phyloP scores from a whole-genome alignment of 2,113 vertebrate species.

The Tauraco erythrolophus region DNA sequence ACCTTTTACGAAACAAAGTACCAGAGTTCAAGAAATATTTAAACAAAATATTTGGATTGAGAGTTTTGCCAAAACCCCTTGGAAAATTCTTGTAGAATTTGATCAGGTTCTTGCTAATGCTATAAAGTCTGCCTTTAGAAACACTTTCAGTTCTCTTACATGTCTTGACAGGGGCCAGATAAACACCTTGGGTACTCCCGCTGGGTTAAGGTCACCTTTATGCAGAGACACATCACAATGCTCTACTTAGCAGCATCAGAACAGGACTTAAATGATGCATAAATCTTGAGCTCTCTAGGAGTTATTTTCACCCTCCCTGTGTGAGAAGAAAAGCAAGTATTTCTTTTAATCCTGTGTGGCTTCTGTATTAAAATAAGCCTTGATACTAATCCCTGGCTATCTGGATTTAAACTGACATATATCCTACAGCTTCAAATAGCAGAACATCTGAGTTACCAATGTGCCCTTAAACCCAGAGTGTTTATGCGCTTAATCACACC shows the following conservation, averaged over 20 bases:
- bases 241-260: constrained; percentile 3
- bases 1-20: not conserved
- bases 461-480: not conserved
- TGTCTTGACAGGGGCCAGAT: not conserved
- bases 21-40: not conserved
- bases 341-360: constrained; percentile 16
- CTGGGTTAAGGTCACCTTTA: not conserved
- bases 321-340: not conserved
- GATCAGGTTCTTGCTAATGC: not conserved
- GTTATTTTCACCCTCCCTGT: constrained; percentile 15
- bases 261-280: constrained; percentile 10
- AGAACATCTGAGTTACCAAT: constrained; percentile 9
- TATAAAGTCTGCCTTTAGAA: not conserved
- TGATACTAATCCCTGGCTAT: constrained; percentile 30
- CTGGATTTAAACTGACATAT: constrained; percentile 30
- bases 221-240: not conserved
- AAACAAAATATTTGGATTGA: not conserved
- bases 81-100: not conserved
- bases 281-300: not conserved
- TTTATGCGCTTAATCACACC: constrained; percentile 9
- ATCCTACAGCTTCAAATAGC: constrained; percentile 10
- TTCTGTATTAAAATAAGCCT: constrained; percentile 45
- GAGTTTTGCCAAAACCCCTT: not conserved
- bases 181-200: not conserved
- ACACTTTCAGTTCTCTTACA: not conserved